These are phyloP conservation scores for Melanerpes aurifrons DNA, from an alignment of 2,113 vertebrate genomes.

Conservation along the genomic window DNA sequence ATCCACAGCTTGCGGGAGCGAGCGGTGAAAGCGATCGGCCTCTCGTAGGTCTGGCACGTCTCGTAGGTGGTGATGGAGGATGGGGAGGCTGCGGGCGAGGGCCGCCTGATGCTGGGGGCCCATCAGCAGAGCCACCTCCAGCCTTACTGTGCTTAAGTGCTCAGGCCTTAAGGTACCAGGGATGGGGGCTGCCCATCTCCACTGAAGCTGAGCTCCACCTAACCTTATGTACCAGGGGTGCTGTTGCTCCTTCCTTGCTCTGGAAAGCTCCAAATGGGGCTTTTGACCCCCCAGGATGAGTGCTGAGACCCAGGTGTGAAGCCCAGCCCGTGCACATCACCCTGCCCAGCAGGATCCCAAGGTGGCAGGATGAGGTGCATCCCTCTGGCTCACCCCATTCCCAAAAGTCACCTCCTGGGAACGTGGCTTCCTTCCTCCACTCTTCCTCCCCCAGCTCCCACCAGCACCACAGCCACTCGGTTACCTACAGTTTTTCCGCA, in stretches of 20 bases:
- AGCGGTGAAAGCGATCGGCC: slow-evolving; percentile 96
- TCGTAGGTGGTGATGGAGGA: slow-evolving; percentile 98
- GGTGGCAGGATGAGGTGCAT: rapidly evolving
- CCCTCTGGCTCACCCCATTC: not conserved
- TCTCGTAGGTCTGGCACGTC: slow-evolving; percentile 97
- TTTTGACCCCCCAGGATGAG: not conserved
- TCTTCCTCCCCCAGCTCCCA: not conserved
- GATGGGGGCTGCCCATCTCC: rapidly evolving
- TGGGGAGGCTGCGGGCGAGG: slow-evolving; percentile 83
- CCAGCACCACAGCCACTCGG: slow-evolving; percentile 24
- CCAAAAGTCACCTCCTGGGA: rapidly evolving
- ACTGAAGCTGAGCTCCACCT: not conserved
- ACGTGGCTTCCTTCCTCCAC: rapidly evolving
- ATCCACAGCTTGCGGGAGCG: slow-evolving; percentile 97
- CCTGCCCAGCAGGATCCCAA: rapidly evolving
- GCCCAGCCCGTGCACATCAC: not conserved
- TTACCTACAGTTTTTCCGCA: slow-evolving; percentile 98
- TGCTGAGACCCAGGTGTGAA: not conserved
- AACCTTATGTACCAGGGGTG: not conserved
- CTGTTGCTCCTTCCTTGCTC: not conserved
- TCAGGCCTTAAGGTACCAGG: not conserved
- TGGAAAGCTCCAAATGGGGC: not conserved
- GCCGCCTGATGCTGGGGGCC: not conserved
- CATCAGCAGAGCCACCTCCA: not conserved
- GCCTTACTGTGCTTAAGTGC: not conserved